A percentile compares a stretch with the other conserved stretches of the same genome.
These are phyloP conservation scores for Grammomys dolichurus DNA, from an alignment of 2,113 vertebrate species.

Conservation along the genomic window DNA sequence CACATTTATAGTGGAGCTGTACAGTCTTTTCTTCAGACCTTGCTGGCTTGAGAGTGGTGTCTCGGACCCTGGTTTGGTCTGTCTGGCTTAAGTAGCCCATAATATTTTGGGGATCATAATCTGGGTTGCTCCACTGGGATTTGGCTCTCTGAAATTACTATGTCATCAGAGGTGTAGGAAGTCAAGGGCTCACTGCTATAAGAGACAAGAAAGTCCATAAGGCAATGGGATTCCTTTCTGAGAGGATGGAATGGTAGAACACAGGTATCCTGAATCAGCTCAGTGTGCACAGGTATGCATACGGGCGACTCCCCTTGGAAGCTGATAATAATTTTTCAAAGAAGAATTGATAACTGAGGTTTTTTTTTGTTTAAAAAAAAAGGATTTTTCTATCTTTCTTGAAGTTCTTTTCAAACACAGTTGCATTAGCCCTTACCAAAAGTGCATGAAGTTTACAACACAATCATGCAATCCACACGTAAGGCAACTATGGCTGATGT, in stretches of 20 bases:
- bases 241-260: background rate
- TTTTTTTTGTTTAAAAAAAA: background rate
- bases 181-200: background rate
- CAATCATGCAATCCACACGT: background rate
- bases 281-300: accelerated
- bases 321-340: background rate
- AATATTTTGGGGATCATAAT: background rate
- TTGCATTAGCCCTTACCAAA: background rate
- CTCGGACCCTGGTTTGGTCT: background rate
- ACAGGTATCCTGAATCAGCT: background rate
- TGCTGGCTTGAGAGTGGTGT: background rate
- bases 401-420: background rate
- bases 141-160: background rate
- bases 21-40: background rate
- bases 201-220: background rate
- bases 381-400: background rate
- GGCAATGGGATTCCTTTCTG: background rate
- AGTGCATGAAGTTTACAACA: background rate
- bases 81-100: background rate
- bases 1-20: slow-evolving; percentile 1
- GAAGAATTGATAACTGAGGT: background rate
- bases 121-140: background rate
- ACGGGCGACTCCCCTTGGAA: background rate
- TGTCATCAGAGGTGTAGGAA: background rate
- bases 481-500: background rate